These are phyloP conservation scores for Fopius arisanus DNA, from an alignment of 1,140 invertebrate species.

Conservation along the genomic window DNA sequence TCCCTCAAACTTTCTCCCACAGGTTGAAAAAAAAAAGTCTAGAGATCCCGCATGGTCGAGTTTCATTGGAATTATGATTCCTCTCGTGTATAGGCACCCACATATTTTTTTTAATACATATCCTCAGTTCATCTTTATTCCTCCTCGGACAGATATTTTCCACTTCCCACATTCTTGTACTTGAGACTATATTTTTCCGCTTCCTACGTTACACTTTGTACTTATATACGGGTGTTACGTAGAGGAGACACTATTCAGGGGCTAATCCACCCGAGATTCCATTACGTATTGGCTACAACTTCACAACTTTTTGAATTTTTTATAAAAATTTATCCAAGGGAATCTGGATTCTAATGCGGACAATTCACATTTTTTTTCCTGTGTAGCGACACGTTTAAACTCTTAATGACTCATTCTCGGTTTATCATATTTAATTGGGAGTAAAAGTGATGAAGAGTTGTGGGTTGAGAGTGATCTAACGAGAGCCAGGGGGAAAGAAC, in stretches of 20 bases:
- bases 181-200: not conserved
- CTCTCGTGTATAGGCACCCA: not conserved
- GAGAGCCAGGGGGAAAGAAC: not conserved
- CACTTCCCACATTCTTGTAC: constrained; percentile 27
- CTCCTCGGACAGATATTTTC: constrained; percentile 47
- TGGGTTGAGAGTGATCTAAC: not conserved
- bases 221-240: not conserved
- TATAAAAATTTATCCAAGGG: too few species aligned
- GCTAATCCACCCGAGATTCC: not conserved
- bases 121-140: constrained; percentile 28
- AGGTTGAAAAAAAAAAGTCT: not conserved
- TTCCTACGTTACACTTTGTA: constrained; percentile 14
- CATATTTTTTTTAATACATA: constrained; percentile 12
- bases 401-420: not conserved
- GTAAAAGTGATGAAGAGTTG: not conserved
- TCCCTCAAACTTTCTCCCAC: not conserved
- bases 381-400: not conserved
- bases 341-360: too few species aligned
- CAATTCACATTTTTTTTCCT: not conserved
- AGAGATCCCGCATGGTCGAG: not conserved
- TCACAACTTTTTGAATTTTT: not conserved
- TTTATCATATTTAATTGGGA: not conserved
- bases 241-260: not conserved
- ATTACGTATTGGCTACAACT: not conserved
- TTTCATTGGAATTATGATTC: not conserved